These are phyloP conservation scores for Nebria ingens DNA, from an alignment of 1,140 invertebrate genomes.

Conservation along the genomic window DNA sequence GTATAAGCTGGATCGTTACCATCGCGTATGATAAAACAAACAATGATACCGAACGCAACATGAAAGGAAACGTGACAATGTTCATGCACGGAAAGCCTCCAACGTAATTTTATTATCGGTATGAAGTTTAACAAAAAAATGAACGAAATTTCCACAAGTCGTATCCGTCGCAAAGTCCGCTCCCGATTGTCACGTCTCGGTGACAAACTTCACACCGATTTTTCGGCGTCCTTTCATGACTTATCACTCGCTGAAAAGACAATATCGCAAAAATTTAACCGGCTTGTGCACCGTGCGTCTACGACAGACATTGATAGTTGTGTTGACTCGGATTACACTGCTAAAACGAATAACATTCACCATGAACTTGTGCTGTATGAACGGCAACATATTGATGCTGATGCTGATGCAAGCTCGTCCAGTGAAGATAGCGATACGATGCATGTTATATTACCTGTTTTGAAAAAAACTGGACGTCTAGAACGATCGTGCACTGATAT, in stretches of 20 bases:
- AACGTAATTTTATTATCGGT: too few relatives aligned
- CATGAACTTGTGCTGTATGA: background rate
- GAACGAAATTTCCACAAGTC: background rate
- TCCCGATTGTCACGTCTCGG: background rate
- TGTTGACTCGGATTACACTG: background rate
- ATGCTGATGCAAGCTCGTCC: background rate
- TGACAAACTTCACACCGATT: background rate
- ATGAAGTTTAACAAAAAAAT: constrained; percentile 6
- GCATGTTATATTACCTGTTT: background rate
- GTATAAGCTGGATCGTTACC: background rate
- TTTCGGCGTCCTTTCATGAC: background rate
- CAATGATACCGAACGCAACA: too few relatives aligned
- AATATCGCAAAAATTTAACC: background rate
- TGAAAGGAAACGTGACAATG: background rate
- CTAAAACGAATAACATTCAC: background rate
- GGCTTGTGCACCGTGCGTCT: background rate
- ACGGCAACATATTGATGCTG: background rate
- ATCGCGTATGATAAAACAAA: background rate
- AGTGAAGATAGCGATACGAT: background rate
- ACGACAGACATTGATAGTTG: background rate
- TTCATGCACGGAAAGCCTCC: background rate
- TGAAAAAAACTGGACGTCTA: background rate
- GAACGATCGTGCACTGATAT: background rate
- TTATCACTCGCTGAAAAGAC: background rate
- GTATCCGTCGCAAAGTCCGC: background rate